These are phyloP conservation scores for Hippoglossus hippoglossus DNA, from an alignment of 2,797 vertebrate species.

Conservation along the genomic window DNA sequence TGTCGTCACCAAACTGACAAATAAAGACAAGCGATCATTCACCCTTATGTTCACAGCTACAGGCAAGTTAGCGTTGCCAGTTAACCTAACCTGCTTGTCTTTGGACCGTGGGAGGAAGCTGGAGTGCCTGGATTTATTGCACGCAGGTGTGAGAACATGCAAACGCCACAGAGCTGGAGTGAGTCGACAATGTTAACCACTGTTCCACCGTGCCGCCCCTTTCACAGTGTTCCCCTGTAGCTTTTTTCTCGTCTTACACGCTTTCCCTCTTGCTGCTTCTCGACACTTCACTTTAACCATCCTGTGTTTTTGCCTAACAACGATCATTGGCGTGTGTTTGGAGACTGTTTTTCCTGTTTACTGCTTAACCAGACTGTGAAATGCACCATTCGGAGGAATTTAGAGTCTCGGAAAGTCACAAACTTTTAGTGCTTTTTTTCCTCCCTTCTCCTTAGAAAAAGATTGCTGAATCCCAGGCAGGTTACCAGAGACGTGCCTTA, in stretches of 20 bases:
- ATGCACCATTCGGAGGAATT: conserved; percentile 39
- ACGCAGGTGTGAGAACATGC: not conserved
- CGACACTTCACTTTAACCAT: conserved; percentile 22
- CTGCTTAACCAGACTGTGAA: conserved; percentile 64
- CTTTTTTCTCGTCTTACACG: not conserved
- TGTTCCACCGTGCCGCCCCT: not conserved
- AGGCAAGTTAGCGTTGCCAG: not conserved
- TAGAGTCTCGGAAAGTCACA: conserved; percentile 18
- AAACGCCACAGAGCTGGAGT: not conserved
- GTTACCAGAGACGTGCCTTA: conserved; percentile 38
- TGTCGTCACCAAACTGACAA: not conserved
- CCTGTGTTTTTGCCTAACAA: conserved; percentile 30
- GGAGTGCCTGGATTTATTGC: not conserved
- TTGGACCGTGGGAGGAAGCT: not conserved
- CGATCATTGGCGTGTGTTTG: conserved; percentile 32
- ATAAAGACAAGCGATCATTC: not conserved
- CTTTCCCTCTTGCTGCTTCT: conserved; percentile 1
- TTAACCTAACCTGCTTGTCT: not conserved
- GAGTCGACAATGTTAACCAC: not conserved
- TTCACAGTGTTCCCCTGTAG: conserved; percentile 22
- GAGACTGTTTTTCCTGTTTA: conserved; percentile 55
- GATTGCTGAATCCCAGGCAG: not conserved
- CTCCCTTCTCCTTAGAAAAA: not conserved
- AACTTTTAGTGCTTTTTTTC: not conserved
- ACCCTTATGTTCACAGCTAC: not conserved